These are phyloP conservation scores for Crenuchus spilurus DNA, from an alignment of 2,797 vertebrate species.

Conservation along the genomic window DNA sequence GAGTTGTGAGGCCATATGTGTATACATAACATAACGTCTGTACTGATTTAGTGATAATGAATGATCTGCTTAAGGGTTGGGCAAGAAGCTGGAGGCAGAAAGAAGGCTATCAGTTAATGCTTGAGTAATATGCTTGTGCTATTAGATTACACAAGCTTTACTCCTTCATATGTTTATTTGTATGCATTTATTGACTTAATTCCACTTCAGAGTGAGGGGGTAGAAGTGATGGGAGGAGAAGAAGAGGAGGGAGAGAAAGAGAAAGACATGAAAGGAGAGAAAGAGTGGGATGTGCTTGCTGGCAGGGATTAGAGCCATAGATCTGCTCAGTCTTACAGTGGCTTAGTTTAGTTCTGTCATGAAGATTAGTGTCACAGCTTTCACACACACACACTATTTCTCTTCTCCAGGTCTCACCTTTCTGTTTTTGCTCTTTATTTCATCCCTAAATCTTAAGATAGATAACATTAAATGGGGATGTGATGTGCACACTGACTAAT, in stretches of 20 bases:
- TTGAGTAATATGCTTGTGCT: not conserved
- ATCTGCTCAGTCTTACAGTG: slow-evolving; percentile 39
- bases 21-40: too few species aligned
- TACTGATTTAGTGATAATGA: too few species aligned
- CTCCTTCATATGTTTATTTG: not conserved
- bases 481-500: not conserved
- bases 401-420: too few species aligned
- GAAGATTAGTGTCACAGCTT: slow-evolving; percentile 51
- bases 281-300: slow-evolving; percentile 39
- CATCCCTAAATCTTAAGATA: not conserved
- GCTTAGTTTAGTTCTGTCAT: slow-evolving; percentile 45
- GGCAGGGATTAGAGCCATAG: slow-evolving; percentile 49
- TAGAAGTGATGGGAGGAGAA: not conserved
- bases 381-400: not conserved
- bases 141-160: not conserved
- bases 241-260: not conserved
- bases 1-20: too few species aligned
- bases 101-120: not conserved
- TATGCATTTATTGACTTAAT: not conserved
- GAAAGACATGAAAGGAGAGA: slow-evolving; percentile 18
- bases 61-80: not conserved
- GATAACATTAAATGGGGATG: not conserved
- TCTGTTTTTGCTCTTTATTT: not conserved
- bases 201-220: not conserved
- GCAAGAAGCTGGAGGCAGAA: not conserved